phyloP scores from a whole-genome alignment of 1,140 invertebrate species.

The Zaprionus davidi region DNA sequence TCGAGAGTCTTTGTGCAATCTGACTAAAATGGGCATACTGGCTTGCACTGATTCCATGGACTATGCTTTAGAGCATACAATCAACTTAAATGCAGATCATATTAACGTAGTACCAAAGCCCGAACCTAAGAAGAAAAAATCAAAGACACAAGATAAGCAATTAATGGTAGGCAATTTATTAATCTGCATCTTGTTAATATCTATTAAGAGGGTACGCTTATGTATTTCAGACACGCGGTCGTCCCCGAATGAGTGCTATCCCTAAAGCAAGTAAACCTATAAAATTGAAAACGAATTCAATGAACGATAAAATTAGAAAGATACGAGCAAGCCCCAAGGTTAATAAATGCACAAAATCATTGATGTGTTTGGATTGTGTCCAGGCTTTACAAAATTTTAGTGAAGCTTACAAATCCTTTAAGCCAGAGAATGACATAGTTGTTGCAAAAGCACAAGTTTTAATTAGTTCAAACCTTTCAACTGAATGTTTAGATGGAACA shows the following conservation, averaged over 20 bases:
- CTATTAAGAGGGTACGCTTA: background rate
- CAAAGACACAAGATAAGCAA: background rate
- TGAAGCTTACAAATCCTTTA: background rate
- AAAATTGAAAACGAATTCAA: background rate
- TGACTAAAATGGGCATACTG: conserved; percentile 33
- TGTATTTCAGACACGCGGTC: background rate
- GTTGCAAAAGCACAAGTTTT: background rate
- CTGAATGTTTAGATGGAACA: background rate
- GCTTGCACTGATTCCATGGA: background rate
- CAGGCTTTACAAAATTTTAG: background rate
- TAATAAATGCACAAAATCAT: background rate
- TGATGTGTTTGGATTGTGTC: background rate
- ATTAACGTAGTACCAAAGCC: background rate
- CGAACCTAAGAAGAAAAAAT: background rate
- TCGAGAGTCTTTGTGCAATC: conserved; percentile 37
- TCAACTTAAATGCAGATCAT: background rate
- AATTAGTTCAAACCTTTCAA: background rate
- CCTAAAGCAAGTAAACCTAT: background rate
- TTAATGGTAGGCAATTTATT: background rate
- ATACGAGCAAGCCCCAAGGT: background rate
- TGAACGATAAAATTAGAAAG: background rate
- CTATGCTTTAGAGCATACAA: conserved; percentile 10
- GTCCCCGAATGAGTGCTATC: background rate
- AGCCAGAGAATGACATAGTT: background rate
- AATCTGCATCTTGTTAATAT: background rate